A percentile compares a stretch with the other conserved stretches of the same genome.
Conservation (phyloP, 2,888 invertebrate species). For the Agrotis segetum region DNA sequence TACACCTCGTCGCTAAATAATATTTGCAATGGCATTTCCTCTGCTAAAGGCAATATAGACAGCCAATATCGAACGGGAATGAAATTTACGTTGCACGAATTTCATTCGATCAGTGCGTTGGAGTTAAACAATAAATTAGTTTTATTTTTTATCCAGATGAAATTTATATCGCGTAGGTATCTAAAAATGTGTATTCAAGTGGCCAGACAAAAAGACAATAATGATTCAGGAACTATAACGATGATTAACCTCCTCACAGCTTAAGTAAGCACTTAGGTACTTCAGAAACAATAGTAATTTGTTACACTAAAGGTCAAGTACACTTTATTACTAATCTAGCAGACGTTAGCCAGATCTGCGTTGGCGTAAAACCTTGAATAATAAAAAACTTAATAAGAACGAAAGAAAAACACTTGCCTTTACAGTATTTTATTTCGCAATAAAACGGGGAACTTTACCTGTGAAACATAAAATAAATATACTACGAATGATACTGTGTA, state of each 20-base stretch:
- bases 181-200: not conserved
- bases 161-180: not conserved
- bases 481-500: constrained; percentile 80
- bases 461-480: constrained; percentile 73
- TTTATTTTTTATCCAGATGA: constrained; percentile 2
- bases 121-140: constrained; percentile 32
- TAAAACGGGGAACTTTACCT: constrained; percentile 60
- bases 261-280: constrained; percentile 4
- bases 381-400: constrained; percentile 28
- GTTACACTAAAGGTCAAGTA: constrained; percentile 29
- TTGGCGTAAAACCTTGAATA: constrained; percentile 33
- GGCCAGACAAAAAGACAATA: constrained; percentile 13
- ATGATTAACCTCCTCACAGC: constrained; percentile 11
- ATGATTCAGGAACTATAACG: constrained; percentile 8
- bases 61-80: constrained; percentile 81
- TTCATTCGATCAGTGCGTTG: constrained; percentile 67
- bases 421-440: constrained; percentile 38
- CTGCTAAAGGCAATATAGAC: constrained; percentile 80
- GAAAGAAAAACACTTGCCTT: constrained; percentile 41
- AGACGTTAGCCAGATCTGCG: constrained; percentile 7
- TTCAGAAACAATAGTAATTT: constrained; percentile 27
- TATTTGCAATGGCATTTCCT: constrained; percentile 82
- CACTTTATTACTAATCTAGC: constrained; percentile 13
- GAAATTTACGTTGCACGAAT: constrained; percentile 76
- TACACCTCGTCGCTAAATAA: constrained; percentile 83